These are phyloP conservation scores for Callionymus lyra DNA, from an alignment of 2,113 vertebrate species.

Conservation along the genomic window DNA sequence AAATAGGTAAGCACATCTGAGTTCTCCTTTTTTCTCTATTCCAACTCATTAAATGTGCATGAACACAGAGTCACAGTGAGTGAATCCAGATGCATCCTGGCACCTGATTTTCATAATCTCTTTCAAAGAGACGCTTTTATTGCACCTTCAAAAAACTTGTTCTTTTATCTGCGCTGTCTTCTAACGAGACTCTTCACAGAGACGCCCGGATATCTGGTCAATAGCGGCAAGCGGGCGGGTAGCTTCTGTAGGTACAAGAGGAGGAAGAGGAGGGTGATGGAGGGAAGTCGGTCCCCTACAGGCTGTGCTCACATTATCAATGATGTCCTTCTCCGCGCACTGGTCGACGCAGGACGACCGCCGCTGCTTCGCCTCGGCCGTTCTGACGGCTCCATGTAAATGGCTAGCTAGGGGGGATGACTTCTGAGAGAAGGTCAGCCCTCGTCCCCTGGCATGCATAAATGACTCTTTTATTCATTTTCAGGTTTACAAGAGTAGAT, in stretches of 20 bases:
- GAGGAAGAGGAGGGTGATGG: slow-evolving; percentile 5
- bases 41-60: slow-evolving; percentile 63
- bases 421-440: slow-evolving; percentile 75
- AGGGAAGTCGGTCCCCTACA: slow-evolving; percentile 41
- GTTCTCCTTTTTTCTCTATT: slow-evolving; percentile 50
- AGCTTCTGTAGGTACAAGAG: neutral
- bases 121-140: slow-evolving; percentile 40
- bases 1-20: slow-evolving; percentile 63
- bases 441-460: slow-evolving; percentile 59
- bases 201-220: slow-evolving; percentile 3
- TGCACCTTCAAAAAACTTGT: slow-evolving; percentile 31
- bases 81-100: slow-evolving; percentile 29
- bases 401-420: slow-evolving; percentile 67
- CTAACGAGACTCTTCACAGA: slow-evolving; percentile 35
- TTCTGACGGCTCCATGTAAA: slow-evolving; percentile 74
- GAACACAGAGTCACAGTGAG: slow-evolving; percentile 46
- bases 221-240: slow-evolving; percentile 5
- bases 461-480: slow-evolving; percentile 70
- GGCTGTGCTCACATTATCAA: slow-evolving; percentile 66
- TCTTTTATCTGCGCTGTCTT: slow-evolving; percentile 35
- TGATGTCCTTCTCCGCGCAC: slow-evolving; percentile 57
- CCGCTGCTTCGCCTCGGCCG: slow-evolving; percentile 43
- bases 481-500: slow-evolving; percentile 59
- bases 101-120: slow-evolving; percentile 42
- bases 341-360: slow-evolving; percentile 32